Evolutionary conservation across 2,797 vertebrate species (phyloP).

Genomic region (Eulemur albifrons): DNA sequence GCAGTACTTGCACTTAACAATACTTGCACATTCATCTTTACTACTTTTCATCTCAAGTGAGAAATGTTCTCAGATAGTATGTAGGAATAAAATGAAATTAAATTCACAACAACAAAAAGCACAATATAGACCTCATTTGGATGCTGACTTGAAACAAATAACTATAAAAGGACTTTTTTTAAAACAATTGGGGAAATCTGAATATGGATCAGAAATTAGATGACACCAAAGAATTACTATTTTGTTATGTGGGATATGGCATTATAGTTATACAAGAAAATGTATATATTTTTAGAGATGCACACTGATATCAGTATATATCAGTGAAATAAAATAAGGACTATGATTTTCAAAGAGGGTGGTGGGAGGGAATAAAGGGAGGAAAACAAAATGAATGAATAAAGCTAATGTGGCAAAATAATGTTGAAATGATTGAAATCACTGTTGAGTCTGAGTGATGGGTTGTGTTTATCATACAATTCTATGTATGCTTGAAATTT

Average conservation of each 20-base stretch:
- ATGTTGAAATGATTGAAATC: neutral
- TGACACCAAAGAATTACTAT: neutral
- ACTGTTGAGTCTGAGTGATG: neutral
- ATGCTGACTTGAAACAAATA: slow-evolving; percentile 14
- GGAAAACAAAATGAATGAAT: neutral
- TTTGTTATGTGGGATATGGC: neutral
- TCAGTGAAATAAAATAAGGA: neutral
- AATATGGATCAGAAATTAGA: neutral
- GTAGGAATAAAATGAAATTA: slow-evolving; percentile 35
- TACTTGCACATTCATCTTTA: neutral
- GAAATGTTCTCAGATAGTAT: neutral
- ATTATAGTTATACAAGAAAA: neutral
- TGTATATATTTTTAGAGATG: neutral
- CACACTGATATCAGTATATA: neutral
- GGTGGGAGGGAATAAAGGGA: neutral
- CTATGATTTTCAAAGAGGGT: neutral
- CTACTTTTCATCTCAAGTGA: slow-evolving; percentile 20
- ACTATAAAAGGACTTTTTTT: slow-evolving; percentile 11
- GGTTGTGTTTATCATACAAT: neutral
- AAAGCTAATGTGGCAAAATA: neutral
- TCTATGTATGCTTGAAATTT: neutral
- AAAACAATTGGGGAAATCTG: neutral
- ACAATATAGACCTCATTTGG: neutral
- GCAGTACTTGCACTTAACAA: neutral
- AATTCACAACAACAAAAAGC: neutral